Evolutionary conservation across 2,888 invertebrate species (phyloP).

Genomic region (Aromia moschata): DNA sequence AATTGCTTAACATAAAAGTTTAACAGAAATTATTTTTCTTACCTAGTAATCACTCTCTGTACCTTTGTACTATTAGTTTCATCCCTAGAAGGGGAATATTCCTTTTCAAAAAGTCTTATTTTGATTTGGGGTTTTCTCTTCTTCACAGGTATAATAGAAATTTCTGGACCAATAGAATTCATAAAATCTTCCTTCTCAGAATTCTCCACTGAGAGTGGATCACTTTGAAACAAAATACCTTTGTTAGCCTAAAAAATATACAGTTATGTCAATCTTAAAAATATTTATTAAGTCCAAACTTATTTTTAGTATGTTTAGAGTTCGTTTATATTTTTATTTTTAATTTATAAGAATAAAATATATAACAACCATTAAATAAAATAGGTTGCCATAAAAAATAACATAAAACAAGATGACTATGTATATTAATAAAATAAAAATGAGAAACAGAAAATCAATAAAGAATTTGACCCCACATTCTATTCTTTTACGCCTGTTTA

Average conservation of each 20-base stretch:
- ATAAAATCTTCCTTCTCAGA: constrained; percentile 37
- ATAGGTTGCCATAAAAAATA: constrained; percentile 20
- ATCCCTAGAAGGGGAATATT: constrained; percentile 44
- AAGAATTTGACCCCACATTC: constrained; percentile 14
- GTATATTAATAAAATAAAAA: constrained; percentile 19
- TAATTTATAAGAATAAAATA: too few relatives aligned
- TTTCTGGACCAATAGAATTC: constrained; percentile 46
- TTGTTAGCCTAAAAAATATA: constrained; percentile 13
- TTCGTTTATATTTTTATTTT: constrained; percentile 3
- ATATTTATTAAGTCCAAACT: neutral
- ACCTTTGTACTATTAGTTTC: constrained; percentile 28
- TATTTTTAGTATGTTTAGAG: neutral
- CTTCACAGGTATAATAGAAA: constrained; percentile 51
- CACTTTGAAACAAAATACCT: constrained; percentile 6
- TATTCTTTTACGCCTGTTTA: constrained; percentile 12
- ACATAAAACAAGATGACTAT: constrained; percentile 21
- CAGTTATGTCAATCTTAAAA: neutral
- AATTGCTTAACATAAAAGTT: too few relatives aligned
- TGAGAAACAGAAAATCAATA: constrained; percentile 22
- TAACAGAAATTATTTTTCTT: too few relatives aligned
- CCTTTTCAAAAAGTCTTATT: constrained; percentile 46
- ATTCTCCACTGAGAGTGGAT: constrained; percentile 19
- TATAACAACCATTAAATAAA: constrained; percentile 17
- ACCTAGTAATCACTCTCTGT: constrained; percentile 33
- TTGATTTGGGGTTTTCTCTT: constrained; percentile 48